These are phyloP conservation scores for Anagrus nilaparvatae DNA, from an alignment of 1,140 invertebrate genomes.

Conservation along the genomic window DNA sequence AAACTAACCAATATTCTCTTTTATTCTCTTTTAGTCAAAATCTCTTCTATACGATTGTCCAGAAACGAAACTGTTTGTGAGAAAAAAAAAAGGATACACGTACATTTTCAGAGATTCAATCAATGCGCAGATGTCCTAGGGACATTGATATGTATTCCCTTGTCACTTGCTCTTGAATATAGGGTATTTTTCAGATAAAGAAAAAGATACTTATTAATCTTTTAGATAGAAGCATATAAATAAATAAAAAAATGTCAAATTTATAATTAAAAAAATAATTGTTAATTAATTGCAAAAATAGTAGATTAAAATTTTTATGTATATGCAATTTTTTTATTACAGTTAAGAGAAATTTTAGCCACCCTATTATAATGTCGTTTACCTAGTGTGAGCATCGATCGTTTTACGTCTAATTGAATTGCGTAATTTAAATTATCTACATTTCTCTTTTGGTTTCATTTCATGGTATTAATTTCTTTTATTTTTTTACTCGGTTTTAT, in stretches of 20 bases:
- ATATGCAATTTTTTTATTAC: too few relatives aligned
- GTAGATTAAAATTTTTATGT: too few relatives aligned
- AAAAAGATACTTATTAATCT: too few relatives aligned
- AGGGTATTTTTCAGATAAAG: too few relatives aligned
- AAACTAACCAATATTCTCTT: too few relatives aligned
- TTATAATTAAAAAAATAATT: too few relatives aligned
- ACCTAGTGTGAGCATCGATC: constrained; percentile 30
- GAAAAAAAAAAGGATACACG: too few relatives aligned
- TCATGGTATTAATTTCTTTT: constrained; percentile 12
- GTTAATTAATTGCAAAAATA: too few relatives aligned
- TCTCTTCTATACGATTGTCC: background rate
- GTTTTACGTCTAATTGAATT: constrained; percentile 37
- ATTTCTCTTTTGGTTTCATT: constrained; percentile 15
- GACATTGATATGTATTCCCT: constrained; percentile 44
- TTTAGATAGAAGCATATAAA: too few relatives aligned
- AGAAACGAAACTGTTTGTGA: constrained; percentile 24
- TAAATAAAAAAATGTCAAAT: too few relatives aligned
- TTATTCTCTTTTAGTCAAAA: constrained; percentile 16
- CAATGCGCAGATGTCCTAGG: constrained; percentile 44
- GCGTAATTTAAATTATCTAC: constrained; percentile 32
- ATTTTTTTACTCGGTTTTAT: constrained; percentile 5
- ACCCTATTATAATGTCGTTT: too few relatives aligned
- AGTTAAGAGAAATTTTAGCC: too few relatives aligned
- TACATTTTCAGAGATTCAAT: constrained; percentile 45
- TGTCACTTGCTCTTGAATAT: constrained; percentile 30